These are phyloP conservation scores for Pelecanus crispus DNA, from an alignment of 2,113 vertebrate species.

Conservation along the genomic window DNA sequence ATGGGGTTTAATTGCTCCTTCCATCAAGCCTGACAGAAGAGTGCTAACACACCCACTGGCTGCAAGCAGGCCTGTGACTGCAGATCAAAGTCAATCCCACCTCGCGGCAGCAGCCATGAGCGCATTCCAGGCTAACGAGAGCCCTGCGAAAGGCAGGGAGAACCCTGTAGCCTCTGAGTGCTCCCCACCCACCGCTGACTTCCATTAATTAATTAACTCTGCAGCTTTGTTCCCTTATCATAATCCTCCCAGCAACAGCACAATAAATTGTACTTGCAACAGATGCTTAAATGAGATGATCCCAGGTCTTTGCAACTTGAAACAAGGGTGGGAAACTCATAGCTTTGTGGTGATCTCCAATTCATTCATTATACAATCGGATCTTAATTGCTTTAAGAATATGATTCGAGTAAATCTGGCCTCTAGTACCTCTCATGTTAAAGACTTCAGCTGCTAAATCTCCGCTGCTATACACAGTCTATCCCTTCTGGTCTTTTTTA, in stretches of 20 bases:
- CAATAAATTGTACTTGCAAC: conserved; percentile 6
- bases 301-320: conserved; percentile 8
- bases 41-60: neutral
- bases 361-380: conserved; percentile 42
- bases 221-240: conserved; percentile 55
- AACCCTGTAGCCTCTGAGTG: neutral
- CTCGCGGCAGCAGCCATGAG: neutral
- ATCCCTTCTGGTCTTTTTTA: neutral
- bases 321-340: conserved; percentile 34
- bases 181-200: conserved; percentile 28
- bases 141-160: neutral
- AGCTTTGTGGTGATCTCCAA: conserved; percentile 35
- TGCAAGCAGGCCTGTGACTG: neutral
- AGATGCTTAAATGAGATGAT: conserved; percentile 17
- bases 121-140: conserved; percentile 15
- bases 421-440: neutral
- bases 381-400: conserved; percentile 55
- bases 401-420: neutral
- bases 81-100: conserved; percentile 33
- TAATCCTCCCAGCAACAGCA: conserved; percentile 31
- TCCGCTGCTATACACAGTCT: neutral
- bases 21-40: neutral
- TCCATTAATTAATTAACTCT: conserved; percentile 56
- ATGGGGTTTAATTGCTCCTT: neutral
- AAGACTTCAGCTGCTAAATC: neutral